Percentiles rank a stretch among this genome's conserved stretches.
These are phyloP conservation scores for Brachyhypopomus occidentalis DNA, from an alignment of 2,113 vertebrate genomes.

Conservation along the genomic window DNA sequence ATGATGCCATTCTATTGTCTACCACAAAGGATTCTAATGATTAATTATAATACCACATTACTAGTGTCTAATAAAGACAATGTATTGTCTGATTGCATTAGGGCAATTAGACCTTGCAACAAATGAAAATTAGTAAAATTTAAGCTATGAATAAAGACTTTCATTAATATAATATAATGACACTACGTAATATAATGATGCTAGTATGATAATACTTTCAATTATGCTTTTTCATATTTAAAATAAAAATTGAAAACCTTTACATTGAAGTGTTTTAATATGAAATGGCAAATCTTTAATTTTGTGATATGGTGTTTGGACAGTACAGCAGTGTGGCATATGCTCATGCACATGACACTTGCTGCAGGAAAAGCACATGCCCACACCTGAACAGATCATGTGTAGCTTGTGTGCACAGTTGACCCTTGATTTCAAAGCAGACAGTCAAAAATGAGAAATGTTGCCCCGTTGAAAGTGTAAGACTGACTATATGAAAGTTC, in stretches of 20 bases:
- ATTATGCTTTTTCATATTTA: background rate
- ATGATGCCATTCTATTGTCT: background rate
- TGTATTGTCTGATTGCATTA: background rate
- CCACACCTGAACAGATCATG: constrained; percentile 18
- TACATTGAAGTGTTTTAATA: no score
- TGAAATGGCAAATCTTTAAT: background rate
- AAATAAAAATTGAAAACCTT: background rate
- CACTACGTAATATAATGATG: no score
- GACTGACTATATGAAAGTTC: background rate
- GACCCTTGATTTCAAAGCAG: constrained; percentile 35
- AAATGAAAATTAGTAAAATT: no score
- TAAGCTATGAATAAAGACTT: no score
- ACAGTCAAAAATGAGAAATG: constrained; percentile 48
- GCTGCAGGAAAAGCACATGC: constrained; percentile 19
- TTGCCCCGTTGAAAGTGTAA: background rate
- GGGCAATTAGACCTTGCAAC: no score
- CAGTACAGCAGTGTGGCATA: background rate
- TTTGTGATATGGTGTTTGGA: background rate
- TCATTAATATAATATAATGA: no score
- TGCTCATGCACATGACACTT: background rate
- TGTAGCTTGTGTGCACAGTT: constrained; percentile 63
- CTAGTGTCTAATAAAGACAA: no score
- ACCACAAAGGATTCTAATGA: background rate
- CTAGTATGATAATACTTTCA: no score
- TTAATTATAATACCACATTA: background rate